Conservation (phyloP, 1,140 invertebrate genomes). For the Drosophila athabasca region DNA sequence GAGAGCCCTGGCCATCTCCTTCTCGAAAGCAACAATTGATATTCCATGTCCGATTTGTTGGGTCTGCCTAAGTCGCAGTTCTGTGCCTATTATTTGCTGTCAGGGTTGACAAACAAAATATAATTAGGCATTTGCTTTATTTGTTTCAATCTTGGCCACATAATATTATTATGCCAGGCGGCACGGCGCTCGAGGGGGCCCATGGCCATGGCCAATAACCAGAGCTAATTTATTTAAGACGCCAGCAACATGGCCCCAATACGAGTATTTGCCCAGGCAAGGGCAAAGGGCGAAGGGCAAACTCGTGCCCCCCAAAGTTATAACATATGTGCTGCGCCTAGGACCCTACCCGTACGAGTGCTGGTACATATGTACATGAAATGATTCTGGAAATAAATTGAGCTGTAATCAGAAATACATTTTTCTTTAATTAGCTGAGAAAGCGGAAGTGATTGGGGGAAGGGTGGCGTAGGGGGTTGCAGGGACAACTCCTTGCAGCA, state of each 20-base stretch:
- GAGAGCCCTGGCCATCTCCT: too few species aligned
- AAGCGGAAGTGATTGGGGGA: not conserved
- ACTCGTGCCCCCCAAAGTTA: conserved; percentile 52
- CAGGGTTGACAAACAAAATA: conserved; percentile 48
- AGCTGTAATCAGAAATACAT: conserved; percentile 57
- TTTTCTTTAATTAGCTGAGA: conserved; percentile 43
- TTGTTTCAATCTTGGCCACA: conserved; percentile 52
- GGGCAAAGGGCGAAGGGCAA: not conserved
- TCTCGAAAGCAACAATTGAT: conserved; percentile 3
- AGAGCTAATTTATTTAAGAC: conserved; percentile 76
- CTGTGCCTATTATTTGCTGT: not conserved
- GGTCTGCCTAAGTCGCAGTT: conserved; percentile 1
- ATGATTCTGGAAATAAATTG: conserved; percentile 34
- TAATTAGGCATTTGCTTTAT: conserved; percentile 66
- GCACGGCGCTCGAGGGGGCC: conserved; percentile 19
- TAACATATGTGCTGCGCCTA: conserved; percentile 25
- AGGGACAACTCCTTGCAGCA: not conserved
- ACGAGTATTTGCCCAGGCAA: conserved; percentile 37
- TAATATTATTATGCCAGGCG: conserved; percentile 47
- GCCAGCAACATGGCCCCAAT: conserved; percentile 55
- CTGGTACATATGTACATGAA: conserved; percentile 17
- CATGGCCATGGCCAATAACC: conserved; percentile 56
- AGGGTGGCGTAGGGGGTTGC: too few species aligned
- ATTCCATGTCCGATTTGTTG: conserved; percentile 24
- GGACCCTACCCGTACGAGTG: too few species aligned